Conservation (phyloP, 2,113 vertebrate species). For the Nycticorax nycticorax region DNA sequence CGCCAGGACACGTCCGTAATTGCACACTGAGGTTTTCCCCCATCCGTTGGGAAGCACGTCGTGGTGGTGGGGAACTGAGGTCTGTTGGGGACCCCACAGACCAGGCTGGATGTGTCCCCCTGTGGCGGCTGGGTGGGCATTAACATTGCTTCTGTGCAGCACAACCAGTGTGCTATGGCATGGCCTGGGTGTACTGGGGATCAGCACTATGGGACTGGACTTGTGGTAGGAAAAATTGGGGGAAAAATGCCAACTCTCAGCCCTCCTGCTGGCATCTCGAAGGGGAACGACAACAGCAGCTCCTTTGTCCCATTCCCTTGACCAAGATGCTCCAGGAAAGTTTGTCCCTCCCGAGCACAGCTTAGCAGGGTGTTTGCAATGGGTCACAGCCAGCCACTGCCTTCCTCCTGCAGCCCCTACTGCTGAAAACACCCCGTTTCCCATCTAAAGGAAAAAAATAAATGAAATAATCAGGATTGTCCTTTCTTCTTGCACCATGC, state of each 20-base stretch:
- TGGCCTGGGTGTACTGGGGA: too few relatives aligned
- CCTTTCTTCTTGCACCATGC: not conserved
- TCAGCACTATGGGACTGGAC: not conserved
- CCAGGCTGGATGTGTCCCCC: not conserved
- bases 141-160: not conserved
- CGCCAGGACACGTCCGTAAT: fast-evolving
- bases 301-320: not conserved
- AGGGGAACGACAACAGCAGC: not conserved
- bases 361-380: fast-evolving
- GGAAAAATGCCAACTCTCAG: not conserved
- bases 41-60: not conserved
- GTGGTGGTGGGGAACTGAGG: not conserved
- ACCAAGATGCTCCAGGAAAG: not conserved
- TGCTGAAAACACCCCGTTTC: not conserved
- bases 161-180: fast-evolving
- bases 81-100: not conserved
- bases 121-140: fast-evolving
- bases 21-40: not conserved
- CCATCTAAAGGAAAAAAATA: not conserved
- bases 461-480: not conserved
- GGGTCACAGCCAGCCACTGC: not conserved
- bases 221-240: fast-evolving
- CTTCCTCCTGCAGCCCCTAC: not conserved
- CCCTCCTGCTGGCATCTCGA: not conserved
- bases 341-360: not conserved